phyloP scores from a whole-genome alignment of 2,888 invertebrate species.

The Lobophora halterata region DNA sequence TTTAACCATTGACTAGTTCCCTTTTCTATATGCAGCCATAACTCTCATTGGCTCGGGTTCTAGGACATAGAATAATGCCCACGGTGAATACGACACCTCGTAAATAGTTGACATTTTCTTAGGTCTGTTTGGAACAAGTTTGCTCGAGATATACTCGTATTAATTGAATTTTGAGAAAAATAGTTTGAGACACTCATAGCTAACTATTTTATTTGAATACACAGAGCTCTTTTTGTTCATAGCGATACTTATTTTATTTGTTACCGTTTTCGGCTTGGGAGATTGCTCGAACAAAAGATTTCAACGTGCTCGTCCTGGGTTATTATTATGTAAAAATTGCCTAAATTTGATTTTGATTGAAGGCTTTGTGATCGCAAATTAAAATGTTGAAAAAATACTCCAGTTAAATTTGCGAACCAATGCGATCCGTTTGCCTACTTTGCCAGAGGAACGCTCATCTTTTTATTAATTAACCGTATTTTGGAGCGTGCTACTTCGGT shows the following conservation, averaged over 20 bases:
- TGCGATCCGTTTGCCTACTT: conserved; percentile 19
- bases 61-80: conserved; percentile 15
- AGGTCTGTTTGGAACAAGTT: conserved; percentile 1
- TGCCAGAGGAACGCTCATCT: conserved; percentile 29
- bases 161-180: no score
- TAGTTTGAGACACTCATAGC: no score
- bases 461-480: conserved; percentile 49
- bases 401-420: conserved; percentile 13
- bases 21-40: conserved; percentile 12
- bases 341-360: background rate
- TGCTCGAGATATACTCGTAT: no score
- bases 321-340: conserved; percentile 9
- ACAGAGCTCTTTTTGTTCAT: no score
- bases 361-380: conserved; percentile 7
- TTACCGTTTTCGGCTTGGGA: conserved; percentile 4
- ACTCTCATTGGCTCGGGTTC: conserved; percentile 14
- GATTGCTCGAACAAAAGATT: conserved; percentile 19
- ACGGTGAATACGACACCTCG: conserved; percentile 20
- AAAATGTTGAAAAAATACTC: conserved; percentile 4
- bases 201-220: no score
- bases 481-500: conserved; percentile 33
- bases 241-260: conserved; percentile 4
- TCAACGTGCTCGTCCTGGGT: conserved; percentile 21
- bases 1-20: conserved; percentile 17
- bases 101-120: conserved; percentile 20